Evolutionary conservation across 2,113 vertebrate genomes (phyloP), one percentile per base, ranked within the genome.

Genomic region (Myotis davidii): DNA sequence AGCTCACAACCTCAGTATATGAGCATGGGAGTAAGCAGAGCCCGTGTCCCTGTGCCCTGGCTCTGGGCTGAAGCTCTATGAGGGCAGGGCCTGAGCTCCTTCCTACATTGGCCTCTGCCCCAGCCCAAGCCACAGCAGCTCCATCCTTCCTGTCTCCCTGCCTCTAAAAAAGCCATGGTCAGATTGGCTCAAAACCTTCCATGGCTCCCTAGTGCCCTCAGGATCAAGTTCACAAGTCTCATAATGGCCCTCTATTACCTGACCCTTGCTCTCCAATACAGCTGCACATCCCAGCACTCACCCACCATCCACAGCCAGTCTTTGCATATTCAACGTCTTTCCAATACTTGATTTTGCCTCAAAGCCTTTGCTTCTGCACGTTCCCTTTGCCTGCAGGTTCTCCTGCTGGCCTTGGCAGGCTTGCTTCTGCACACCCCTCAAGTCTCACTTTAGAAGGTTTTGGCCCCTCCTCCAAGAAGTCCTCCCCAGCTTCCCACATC

Each of bases 11-110:
- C 54, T 85, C 90, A 73, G 23, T 32, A 34, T n/a, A 23, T 7
- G 27, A 92, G 17, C 42, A 10, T 20, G 17, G 64, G 27, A 34
- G 67, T 48, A 84, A 77, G 50, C 65, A 34, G 2, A 13, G 17
- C 16, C 32, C 29, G 50, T 45, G 50, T 50, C 82, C n/a, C 82
- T 54, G 59, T 23, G 32, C 59, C 39, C 69, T 69, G 91, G 37
- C 72, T 74, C 89, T 72, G 34, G 72, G 17, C 85, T 64, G 34
- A 78, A 89, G 39, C 45, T 86, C 34, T 21, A 0, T 32, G 65
- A 97, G 61, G 81, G 64, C 93, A 96, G 54, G 67, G 59, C 77
- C 77, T 39, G 21, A 48, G 59, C 17, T 90, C 61, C 61, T 90
- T 77, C 32, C 79, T 81, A 34, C 48, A 25, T 2, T 42, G 34